These are phyloP conservation scores for Ectobius pallidus DNA, from an alignment of 2,888 invertebrate genomes.

Conservation along the genomic window DNA sequence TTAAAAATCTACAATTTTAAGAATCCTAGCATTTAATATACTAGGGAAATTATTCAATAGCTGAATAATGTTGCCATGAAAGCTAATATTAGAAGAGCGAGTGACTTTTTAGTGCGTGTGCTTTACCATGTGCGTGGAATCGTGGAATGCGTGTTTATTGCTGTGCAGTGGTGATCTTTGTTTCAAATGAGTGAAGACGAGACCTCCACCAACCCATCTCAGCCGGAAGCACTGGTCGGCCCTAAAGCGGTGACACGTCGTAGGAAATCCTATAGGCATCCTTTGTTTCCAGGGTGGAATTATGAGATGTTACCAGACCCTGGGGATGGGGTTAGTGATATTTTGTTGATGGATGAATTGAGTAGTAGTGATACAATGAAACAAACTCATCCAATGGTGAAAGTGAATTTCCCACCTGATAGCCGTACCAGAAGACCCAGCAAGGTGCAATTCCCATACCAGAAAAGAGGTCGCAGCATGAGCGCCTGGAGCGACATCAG, in stretches of 20 bases:
- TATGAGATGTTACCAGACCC: conserved; percentile 56
- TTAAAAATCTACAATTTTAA: too few relatives aligned
- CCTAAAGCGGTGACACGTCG: conserved; percentile 31
- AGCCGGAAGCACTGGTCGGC: not conserved
- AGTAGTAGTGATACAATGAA: conserved; percentile 29
- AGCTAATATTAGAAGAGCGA: too few relatives aligned
- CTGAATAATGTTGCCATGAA: too few relatives aligned
- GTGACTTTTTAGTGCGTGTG: not conserved
- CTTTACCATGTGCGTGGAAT: not conserved
- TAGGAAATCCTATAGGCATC: conserved; percentile 40
- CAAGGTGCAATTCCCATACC: conserved; percentile 54
- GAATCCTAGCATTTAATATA: too few relatives aligned
- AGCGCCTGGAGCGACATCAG: conserved; percentile 89
- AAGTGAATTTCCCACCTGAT: conserved; percentile 67
- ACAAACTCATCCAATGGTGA: conserved; percentile 47
- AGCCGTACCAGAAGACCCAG: conserved; percentile 46
- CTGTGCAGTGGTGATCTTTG: not conserved
- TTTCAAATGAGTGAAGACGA: conserved; percentile 23
- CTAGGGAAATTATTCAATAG: too few relatives aligned
- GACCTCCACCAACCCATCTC: not conserved
- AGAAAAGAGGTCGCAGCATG: conserved; percentile 68
- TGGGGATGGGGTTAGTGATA: conserved; percentile 49
- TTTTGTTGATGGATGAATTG: conserved; percentile 41
- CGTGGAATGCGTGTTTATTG: not conserved
- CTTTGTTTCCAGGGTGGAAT: conserved; percentile 50